Conservation (phyloP, 2,113 vertebrate genomes). For the Cyanocitta stelleri region DNA sequence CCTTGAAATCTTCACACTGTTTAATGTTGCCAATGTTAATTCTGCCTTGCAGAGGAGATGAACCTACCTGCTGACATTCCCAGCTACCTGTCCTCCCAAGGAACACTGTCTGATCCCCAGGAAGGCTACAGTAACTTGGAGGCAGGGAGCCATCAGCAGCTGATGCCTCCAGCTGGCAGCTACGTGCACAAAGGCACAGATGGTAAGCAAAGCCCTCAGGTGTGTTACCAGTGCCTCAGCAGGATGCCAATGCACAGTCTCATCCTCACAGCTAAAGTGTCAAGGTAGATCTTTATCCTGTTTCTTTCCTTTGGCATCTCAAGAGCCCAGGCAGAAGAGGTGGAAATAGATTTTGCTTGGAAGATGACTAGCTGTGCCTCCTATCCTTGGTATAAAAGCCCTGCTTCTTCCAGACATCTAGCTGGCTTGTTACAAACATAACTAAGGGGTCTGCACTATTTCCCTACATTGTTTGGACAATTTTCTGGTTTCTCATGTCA, state of each 20-base stretch:
- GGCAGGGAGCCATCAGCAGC: slow-evolving; percentile 95
- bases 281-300: not conserved
- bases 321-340: not conserved
- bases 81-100: slow-evolving; percentile 96
- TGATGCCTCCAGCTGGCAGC: slow-evolving; percentile 87
- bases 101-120: slow-evolving; percentile 92
- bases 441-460: not conserved
- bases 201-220: slow-evolving; percentile 62
- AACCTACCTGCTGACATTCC: slow-evolving; percentile 95
- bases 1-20: not conserved
- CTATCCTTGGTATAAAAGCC: not conserved
- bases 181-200: slow-evolving; percentile 86
- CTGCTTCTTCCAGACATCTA: not conserved
- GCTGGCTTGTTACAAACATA: not conserved
- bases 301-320: not conserved
- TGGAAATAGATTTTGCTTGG: not conserved
- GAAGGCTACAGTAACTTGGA: slow-evolving; percentile 95
- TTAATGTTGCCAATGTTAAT: not conserved
- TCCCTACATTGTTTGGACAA: not conserved
- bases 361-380: not conserved
- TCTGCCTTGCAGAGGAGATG: slow-evolving; percentile 84
- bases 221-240: not conserved
- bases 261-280: not conserved
- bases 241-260: not conserved
- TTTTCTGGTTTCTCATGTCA: not conserved